Percentiles rank a stretch among this genome's conserved stretches.
Conservation (phyloP, 2,113 vertebrate genomes). For the Eptatretus burgeri region DNA sequence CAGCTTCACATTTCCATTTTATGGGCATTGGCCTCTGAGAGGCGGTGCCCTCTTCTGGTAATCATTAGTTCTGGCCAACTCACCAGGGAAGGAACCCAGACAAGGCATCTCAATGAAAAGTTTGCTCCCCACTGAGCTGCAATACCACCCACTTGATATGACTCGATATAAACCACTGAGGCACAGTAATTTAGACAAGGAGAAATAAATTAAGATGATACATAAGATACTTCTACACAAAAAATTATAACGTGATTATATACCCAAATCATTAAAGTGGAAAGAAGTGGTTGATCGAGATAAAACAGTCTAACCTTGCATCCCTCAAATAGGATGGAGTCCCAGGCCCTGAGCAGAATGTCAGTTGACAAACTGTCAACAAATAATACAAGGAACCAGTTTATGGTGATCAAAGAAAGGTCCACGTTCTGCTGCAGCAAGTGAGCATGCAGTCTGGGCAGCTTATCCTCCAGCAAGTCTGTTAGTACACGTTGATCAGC, state of each 20-base stretch:
- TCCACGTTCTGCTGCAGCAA: constrained; percentile 34
- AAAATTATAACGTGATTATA: neutral
- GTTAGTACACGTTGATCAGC: constrained; percentile 70
- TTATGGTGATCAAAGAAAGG: constrained; percentile 52
- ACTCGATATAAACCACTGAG: neutral
- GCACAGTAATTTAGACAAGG: neutral
- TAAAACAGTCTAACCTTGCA: constrained; percentile 30
- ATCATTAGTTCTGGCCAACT: too few relatives aligned
- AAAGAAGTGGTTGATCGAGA: neutral
- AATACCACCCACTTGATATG: neutral
- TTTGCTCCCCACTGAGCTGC: neutral
- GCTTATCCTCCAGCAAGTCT: constrained; percentile 52
- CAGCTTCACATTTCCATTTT: too few relatives aligned
- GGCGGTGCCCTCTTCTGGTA: too few relatives aligned
- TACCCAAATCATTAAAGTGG: neutral
- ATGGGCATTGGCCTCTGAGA: too few relatives aligned
- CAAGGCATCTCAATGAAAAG: neutral
- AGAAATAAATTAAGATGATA: neutral
- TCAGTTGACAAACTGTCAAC: constrained; percentile 56
- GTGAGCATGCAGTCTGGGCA: constrained; percentile 45
- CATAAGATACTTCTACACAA: neutral
- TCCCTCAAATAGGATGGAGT: constrained; percentile 68
- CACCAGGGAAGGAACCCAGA: too few relatives aligned
- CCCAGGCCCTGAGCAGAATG: constrained; percentile 60
- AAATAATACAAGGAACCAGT: constrained; percentile 74